phyloP scores from a whole-genome alignment of 2,888 invertebrate genomes.

The Cosmopolites sordidus region DNA sequence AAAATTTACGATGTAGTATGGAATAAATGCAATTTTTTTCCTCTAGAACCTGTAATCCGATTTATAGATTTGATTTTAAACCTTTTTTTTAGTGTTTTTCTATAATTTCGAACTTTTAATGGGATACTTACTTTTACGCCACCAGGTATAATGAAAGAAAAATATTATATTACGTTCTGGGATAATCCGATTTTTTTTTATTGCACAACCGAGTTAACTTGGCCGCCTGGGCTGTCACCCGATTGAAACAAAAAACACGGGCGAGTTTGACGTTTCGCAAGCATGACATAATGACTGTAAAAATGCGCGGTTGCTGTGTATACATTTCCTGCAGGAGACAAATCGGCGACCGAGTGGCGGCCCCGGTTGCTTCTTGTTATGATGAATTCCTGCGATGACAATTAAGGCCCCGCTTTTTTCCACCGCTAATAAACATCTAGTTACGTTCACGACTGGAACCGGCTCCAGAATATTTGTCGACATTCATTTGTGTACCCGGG shows the following conservation, averaged over 20 bases:
- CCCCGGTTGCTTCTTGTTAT: conserved; percentile 26
- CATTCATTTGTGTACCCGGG: no score
- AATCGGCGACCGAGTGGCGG: conserved; percentile 10
- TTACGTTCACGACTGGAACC: conserved; percentile 18
- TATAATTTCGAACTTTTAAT: no score
- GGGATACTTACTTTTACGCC: no score
- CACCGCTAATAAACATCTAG: conserved; percentile 34
- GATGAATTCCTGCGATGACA: conserved; percentile 32
- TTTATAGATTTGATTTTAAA: no score
- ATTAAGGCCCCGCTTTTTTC: conserved; percentile 32
- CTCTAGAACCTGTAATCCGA: no score
- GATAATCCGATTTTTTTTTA: no score
- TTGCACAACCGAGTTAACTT: neutral
- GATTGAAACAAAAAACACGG: neutral
- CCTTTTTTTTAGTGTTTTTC: no score
- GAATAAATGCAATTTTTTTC: no score
- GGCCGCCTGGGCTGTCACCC: neutral
- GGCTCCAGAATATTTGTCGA: conserved; percentile 33
- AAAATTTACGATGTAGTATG: no score
- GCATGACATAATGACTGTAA: conserved; percentile 28
- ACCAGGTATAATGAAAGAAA: no score
- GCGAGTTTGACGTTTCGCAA: conserved; percentile 19
- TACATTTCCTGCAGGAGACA: conserved; percentile 18
- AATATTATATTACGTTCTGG: no score
- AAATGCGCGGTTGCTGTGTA: conserved; percentile 23